phyloP scores from a whole-genome alignment of 2,888 invertebrate species.

The Noctua comes region DNA sequence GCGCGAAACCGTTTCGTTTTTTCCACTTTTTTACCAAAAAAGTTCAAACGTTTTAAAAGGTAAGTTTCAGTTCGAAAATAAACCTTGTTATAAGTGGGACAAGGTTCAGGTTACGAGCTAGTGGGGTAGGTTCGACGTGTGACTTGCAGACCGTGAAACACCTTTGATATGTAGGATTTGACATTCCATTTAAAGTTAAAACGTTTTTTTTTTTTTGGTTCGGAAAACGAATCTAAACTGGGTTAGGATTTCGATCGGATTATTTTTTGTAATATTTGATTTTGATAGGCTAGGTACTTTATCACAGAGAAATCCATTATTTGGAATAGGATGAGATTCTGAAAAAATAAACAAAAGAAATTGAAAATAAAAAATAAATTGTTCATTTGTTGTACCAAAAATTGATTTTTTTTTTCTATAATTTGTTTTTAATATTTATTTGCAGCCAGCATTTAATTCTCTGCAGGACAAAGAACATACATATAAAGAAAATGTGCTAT shows the following conservation, averaged over 20 bases:
- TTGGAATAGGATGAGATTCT: background rate
- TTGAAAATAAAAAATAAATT: background rate
- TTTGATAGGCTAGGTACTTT: background rate
- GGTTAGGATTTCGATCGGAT: conserved; percentile 22
- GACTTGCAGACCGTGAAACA: conserved; percentile 53
- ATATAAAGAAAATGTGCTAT: background rate
- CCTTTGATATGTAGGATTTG: conserved; percentile 63
- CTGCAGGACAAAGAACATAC: background rate
- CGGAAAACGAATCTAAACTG: conserved; percentile 13
- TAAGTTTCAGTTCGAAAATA: conserved; percentile 13
- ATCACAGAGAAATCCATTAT: background rate
- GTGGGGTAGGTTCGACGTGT: conserved; percentile 13
- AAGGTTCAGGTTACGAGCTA: conserved; percentile 11
- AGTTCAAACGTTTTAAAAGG: conserved; percentile 26
- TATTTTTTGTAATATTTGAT: background rate
- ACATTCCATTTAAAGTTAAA: conserved; percentile 63
- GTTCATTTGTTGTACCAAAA: background rate
- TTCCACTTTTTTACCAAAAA: conserved; percentile 36
- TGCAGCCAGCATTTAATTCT: background rate
- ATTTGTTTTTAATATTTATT: background rate
- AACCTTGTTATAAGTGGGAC: background rate
- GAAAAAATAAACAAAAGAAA: background rate
- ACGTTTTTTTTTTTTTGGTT: conserved; percentile 44
- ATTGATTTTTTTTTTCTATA: background rate
- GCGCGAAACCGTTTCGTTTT: conserved; percentile 27